phyloP scores from a whole-genome alignment of 1,140 invertebrate genomes.

The Pentalonia nigronervosa region DNA sequence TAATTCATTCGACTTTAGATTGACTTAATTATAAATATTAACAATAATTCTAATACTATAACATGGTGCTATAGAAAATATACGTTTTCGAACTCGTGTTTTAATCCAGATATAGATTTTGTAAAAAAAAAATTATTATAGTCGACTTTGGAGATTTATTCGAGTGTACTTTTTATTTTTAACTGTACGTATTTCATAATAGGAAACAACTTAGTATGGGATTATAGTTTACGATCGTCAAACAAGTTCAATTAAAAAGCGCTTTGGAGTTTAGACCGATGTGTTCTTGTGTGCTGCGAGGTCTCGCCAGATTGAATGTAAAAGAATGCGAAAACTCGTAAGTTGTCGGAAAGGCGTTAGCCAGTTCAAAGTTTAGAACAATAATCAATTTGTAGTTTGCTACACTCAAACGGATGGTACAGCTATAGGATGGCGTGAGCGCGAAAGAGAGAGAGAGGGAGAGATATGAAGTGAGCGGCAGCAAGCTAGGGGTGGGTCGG shows the following conservation, averaged over 20 bases:
- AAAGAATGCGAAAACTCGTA: constrained; percentile 30
- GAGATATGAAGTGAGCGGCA: background rate
- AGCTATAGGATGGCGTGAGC: background rate
- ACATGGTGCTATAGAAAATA: too few relatives aligned
- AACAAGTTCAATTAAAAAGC: constrained; percentile 34
- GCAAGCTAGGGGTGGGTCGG: background rate
- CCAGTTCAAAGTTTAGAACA: constrained; percentile 37
- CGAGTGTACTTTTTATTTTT: background rate
- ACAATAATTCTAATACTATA: too few relatives aligned
- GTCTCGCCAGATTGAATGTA: background rate
- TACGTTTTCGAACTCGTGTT: too few relatives aligned
- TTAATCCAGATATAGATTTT: background rate
- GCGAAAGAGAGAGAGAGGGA: background rate
- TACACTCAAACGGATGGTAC: background rate
- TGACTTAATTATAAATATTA: too few relatives aligned
- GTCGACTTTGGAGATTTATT: background rate
- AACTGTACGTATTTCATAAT: background rate
- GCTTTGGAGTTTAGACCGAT: background rate
- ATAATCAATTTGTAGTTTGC: constrained; percentile 52
- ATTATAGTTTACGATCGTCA: background rate
- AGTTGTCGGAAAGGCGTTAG: constrained; percentile 18
- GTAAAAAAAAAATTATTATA: background rate
- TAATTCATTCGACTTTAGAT: too few relatives aligned
- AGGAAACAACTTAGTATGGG: background rate
- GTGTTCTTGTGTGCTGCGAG: background rate